Evolutionary conservation across 2,888 invertebrate genomes (phyloP).

Genomic region (Drosophila heteroneura): DNA sequence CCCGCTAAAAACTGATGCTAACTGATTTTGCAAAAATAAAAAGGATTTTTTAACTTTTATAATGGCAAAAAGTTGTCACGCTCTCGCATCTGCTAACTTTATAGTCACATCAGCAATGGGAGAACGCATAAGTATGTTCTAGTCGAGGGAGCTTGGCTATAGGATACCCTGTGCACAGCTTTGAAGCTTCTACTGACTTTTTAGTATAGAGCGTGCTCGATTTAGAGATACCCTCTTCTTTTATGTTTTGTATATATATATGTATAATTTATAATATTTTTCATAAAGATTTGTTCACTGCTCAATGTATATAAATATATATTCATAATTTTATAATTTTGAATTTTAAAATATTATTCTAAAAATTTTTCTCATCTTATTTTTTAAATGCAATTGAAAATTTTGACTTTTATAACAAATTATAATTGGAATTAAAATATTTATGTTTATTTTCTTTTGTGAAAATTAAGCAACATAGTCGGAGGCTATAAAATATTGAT

Average conservation of each 20-base stretch:
- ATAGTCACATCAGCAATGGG: slow-evolving; percentile 46
- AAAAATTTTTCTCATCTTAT: neutral
- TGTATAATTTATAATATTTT: neutral
- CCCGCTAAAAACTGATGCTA: slow-evolving; percentile 10
- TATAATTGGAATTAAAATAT: neutral
- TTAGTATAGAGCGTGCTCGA: neutral
- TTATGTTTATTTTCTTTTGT: neutral
- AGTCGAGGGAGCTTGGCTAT: neutral
- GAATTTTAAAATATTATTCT: neutral
- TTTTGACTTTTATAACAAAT: neutral
- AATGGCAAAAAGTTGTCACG: slow-evolving; percentile 73
- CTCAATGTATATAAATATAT: neutral
- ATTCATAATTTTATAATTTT: neutral
- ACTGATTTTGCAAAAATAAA: slow-evolving; percentile 7
- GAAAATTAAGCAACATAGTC: neutral
- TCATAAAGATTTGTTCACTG: neutral
- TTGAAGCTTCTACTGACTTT: neutral
- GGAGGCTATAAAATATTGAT: neutral
- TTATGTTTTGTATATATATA: neutral
- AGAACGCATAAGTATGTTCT: neutral
- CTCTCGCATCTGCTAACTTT: slow-evolving; percentile 55
- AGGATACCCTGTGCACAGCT: slow-evolving; percentile 10
- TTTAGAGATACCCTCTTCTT: neutral
- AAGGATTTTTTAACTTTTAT: slow-evolving; percentile 41
- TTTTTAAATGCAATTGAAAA: neutral